A percentile compares a stretch with the other conserved stretches of the same genome.
phyloP scores from a whole-genome alignment of 1,140 invertebrate species.

The Zaprionus capensis region DNA sequence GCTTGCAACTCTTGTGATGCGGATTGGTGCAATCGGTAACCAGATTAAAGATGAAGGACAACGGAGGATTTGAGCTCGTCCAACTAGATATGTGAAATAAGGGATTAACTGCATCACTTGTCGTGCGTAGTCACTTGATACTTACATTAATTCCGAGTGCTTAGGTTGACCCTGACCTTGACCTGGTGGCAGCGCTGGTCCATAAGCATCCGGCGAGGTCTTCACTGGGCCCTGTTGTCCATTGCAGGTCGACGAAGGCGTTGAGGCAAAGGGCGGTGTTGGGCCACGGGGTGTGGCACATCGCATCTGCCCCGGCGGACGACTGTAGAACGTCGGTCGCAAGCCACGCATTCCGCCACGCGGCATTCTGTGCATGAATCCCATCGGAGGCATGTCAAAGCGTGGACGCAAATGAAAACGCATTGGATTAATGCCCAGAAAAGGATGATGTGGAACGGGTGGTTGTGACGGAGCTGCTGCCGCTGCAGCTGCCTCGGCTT shows the following conservation, averaged over 20 bases:
- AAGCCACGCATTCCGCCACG: constrained; percentile 58
- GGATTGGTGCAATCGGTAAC: constrained; percentile 46
- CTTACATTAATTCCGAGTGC: constrained; percentile 58
- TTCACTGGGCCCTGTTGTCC: background rate
- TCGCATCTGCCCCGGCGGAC: constrained; percentile 24
- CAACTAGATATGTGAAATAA: constrained; percentile 41
- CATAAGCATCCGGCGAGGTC: constrained; percentile 23
- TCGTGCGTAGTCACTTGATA: background rate
- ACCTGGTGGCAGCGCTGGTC: constrained; percentile 35
- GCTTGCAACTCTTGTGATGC: constrained; percentile 53
- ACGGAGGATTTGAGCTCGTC: constrained; percentile 50
- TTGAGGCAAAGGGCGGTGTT: constrained; percentile 8
- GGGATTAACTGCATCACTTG: background rate
- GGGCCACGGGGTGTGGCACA: constrained; percentile 24
- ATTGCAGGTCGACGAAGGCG: constrained; percentile 23
- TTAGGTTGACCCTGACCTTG: constrained; percentile 23
- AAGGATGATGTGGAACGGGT: constrained; percentile 33
- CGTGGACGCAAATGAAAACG: constrained; percentile 62
- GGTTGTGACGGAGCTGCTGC: constrained; percentile 9
- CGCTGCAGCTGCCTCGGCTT: constrained; percentile 61
- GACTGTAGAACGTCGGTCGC: constrained; percentile 56
- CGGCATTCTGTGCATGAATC: constrained; percentile 60
- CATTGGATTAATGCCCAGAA: constrained; percentile 48
- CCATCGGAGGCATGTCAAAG: constrained; percentile 61
- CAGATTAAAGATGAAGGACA: constrained; percentile 54